Evolutionary conservation across 2,888 invertebrate genomes (phyloP).

Genomic region (Amphimallon solstitiale): DNA sequence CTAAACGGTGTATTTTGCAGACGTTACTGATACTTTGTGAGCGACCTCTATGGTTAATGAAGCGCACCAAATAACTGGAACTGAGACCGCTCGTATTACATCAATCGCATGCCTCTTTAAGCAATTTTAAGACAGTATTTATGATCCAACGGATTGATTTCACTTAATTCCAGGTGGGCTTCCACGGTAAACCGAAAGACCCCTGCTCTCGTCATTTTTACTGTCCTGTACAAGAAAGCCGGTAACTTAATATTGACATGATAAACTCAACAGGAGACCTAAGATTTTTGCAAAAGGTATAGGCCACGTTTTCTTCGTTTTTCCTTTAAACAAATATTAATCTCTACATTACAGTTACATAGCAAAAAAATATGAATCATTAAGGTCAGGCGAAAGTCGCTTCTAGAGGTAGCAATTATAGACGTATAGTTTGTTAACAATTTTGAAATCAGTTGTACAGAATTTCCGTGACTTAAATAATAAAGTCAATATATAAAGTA

Average conservation of each 20-base stretch:
- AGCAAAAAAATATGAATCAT: no score
- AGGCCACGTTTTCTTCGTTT: no score
- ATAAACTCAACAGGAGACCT: background rate
- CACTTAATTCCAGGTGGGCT: conserved; percentile 46
- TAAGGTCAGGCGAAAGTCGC: no score
- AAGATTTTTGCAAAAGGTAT: no score
- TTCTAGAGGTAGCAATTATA: no score
- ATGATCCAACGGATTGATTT: conserved; percentile 47
- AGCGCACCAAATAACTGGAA: conserved; percentile 35
- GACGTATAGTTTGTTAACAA: no score
- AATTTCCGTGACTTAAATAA: no score
- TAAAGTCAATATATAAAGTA: no score
- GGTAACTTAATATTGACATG: conserved; percentile 20
- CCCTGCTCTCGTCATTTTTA: conserved; percentile 15
- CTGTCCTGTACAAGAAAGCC: conserved; percentile 1
- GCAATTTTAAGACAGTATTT: conserved; percentile 49
- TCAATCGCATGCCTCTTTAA: conserved; percentile 51
- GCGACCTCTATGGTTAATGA: conserved; percentile 42
- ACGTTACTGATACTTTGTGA: conserved; percentile 50
- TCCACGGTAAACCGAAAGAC: conserved; percentile 12
- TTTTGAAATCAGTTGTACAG: no score
- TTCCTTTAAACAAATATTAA: no score
- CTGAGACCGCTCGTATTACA: conserved; percentile 48
- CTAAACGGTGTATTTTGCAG: conserved; percentile 45
- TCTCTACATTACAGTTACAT: no score